Conservation (phyloP, 2,113 vertebrate genomes). For the Oreochromis aureus region DNA sequence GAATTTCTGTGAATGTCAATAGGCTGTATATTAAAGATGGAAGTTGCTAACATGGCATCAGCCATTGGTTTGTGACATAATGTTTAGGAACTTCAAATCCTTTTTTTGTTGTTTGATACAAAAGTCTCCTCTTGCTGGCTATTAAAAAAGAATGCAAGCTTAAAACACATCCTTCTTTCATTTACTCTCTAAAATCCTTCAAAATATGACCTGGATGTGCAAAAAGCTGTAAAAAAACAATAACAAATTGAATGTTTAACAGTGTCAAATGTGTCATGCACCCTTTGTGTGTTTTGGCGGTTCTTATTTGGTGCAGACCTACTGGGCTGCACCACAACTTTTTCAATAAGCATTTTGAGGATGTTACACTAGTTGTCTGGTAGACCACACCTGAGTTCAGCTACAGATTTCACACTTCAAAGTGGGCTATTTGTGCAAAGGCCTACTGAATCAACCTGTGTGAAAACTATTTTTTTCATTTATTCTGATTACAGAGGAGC, state of each 20-base stretch:
- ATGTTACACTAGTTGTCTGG: not conserved
- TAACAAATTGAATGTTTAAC: not conserved
- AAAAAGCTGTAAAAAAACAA: not conserved
- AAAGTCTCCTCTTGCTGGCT: not conserved
- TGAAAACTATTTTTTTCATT: not conserved
- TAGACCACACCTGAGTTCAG: not conserved
- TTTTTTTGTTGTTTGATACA: not conserved
- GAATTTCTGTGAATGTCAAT: not conserved
- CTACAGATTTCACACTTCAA: not conserved
- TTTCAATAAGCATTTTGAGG: not conserved
- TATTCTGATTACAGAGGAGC: not conserved
- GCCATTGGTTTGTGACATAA: not conserved
- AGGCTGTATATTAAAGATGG: not conserved
- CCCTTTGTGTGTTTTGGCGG: not conserved
- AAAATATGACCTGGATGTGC: not conserved
- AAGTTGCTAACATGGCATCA: not conserved
- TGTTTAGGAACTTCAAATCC: not conserved
- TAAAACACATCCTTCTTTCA: not conserved
- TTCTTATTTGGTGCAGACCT: not conserved
- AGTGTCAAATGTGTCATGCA: not conserved
- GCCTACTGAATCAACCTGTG: not conserved
- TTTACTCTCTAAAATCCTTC: not conserved
- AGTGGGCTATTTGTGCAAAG: not conserved
- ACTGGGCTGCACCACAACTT: not conserved
- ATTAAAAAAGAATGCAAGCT: not conserved